phyloP scores from a whole-genome alignment of 92 coral and sea anemone species.

The Chrysogorgia sp. region DNA sequence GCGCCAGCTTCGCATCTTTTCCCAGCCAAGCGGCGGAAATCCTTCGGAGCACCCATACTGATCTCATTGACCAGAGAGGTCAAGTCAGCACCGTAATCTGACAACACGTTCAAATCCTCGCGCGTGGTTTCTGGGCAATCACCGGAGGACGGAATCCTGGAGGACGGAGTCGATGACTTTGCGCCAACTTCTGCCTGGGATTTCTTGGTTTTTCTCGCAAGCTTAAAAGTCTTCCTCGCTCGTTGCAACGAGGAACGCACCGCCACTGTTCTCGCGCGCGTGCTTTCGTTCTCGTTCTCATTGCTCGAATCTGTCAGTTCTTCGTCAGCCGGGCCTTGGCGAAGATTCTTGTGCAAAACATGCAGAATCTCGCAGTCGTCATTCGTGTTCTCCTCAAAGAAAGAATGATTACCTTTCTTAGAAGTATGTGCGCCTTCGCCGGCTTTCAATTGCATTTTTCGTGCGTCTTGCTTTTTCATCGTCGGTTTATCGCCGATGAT shows the following conservation, averaged over 20 bases:
- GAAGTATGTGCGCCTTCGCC: background rate
- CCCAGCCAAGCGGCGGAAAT: too few relatives aligned
- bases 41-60: too few relatives aligned
- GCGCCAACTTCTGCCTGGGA: background rate
- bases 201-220: conserved; percentile 17
- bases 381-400: background rate
- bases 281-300: background rate
- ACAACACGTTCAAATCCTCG: too few relatives aligned
- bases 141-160: too few relatives aligned
- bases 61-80: too few relatives aligned
- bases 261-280: background rate
- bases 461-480: background rate
- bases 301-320: background rate
- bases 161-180: background rate
- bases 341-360: background rate
- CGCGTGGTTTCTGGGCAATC: too few relatives aligned
- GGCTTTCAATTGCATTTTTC: background rate
- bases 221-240: conserved; percentile 16
- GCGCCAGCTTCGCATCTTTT: too few relatives aligned
- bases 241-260: conserved; percentile 1
- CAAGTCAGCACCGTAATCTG: too few relatives aligned
- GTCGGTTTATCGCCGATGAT: background rate
- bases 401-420: background rate
- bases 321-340: background rate
- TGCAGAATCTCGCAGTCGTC: background rate